A percentile compares a stretch with the other conserved stretches of the same genome.
Evolutionary conservation across 1,140 invertebrate species (phyloP).

Genomic region (Elysia chlorotica): DNA sequence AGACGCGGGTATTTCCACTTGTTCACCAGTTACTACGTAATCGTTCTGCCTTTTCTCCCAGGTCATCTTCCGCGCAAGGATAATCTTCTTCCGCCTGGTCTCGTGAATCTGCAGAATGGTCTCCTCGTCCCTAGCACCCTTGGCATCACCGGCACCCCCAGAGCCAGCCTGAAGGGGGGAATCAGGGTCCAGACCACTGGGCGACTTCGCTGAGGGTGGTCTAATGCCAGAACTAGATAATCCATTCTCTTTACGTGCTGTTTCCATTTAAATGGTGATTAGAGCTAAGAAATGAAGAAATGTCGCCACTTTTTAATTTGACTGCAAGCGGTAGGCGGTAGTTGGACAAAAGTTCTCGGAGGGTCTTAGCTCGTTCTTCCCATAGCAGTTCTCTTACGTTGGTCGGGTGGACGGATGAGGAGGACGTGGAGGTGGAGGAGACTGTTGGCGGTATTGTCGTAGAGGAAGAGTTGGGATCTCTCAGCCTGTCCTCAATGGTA

Average conservation of each 20-base stretch:
- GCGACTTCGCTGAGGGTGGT: no score
- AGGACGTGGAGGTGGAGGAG: neutral
- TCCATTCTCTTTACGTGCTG: no score
- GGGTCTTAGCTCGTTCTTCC: conserved; percentile 21
- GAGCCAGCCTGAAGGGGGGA: no score
- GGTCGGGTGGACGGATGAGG: neutral
- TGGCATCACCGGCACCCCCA: no score
- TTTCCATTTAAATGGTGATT: no score
- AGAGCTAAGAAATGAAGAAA: conserved; percentile 20
- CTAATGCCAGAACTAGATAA: no score
- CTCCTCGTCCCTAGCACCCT: conserved; percentile 22
- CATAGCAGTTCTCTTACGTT: conserved; percentile 24
- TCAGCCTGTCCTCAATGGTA: neutral
- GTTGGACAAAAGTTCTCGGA: conserved; percentile 24
- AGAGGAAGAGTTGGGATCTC: neutral
- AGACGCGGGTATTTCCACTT: conserved; percentile 35
- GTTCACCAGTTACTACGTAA: conserved; percentile 35
- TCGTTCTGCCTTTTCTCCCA: conserved; percentile 41
- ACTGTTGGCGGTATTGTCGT: neutral
- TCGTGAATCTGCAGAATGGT: conserved; percentile 34
- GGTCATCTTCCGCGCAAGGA: conserved; percentile 34
- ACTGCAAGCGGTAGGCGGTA: conserved; percentile 24
- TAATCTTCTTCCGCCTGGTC: conserved; percentile 31
- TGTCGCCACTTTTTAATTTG: conserved; percentile 24
- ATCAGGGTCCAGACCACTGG: no score